Conservation (phyloP, 2,888 invertebrate species). For the Gymnocheta viridis region DNA sequence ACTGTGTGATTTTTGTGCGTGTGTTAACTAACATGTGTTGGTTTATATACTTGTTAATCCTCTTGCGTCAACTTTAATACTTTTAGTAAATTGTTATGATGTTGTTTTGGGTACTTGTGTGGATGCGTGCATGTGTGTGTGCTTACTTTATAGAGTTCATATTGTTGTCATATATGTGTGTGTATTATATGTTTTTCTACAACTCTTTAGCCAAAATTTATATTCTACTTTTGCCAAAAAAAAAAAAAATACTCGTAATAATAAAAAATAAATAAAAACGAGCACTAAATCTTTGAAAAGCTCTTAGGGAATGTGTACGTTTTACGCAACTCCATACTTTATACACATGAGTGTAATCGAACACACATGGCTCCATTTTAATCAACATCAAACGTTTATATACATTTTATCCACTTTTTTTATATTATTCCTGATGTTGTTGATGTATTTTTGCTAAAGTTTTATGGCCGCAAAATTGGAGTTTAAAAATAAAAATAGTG, state of each 20-base stretch:
- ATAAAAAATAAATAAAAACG: conserved; percentile 52
- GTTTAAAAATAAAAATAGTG: conserved; percentile 55
- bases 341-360: conserved; percentile 61
- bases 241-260: too few relatives aligned
- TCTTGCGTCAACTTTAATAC: conserved; percentile 73
- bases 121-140: conserved; percentile 7
- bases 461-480: conserved; percentile 70
- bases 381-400: conserved; percentile 71
- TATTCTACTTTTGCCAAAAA: conserved; percentile 53
- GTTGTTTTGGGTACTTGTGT: conserved; percentile 58
- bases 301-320: conserved; percentile 50
- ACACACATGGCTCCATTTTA: conserved; percentile 72
- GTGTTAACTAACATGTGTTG: conserved; percentile 39
- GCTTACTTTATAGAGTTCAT: conserved; percentile 34
- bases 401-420: conserved; percentile 13
- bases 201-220: conserved; percentile 66
- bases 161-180: background rate
- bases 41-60: conserved; percentile 70
- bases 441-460: conserved; percentile 45
- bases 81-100: conserved; percentile 72
- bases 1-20: conserved; percentile 24
- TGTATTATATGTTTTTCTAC: conserved; percentile 38
- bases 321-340: background rate
- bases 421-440: background rate
- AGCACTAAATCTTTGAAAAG: conserved; percentile 67